A percentile compares a stretch with the other conserved stretches of the same genome.
Conservation (phyloP, 2,113 vertebrate genomes). For the Sciurus niger region DNA sequence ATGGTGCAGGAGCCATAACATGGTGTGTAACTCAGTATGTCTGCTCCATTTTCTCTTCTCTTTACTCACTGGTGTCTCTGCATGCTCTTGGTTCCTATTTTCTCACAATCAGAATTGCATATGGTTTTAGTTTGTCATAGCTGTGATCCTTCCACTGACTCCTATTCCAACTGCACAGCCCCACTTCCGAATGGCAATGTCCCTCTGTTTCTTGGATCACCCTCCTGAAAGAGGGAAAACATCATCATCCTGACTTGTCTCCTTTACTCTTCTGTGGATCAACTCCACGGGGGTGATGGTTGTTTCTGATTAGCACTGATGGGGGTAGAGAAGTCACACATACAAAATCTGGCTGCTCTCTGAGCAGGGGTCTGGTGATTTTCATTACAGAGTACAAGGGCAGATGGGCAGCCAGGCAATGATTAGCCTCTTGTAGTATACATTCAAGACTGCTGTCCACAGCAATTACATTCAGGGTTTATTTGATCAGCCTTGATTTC, state of each 20-base stretch:
- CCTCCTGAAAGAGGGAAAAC: neutral
- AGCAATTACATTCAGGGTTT: slow-evolving; percentile 50
- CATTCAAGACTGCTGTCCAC: slow-evolving; percentile 24
- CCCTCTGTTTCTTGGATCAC: neutral
- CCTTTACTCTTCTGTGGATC: neutral
- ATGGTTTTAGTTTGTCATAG: slow-evolving; percentile 16
- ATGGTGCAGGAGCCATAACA: neutral
- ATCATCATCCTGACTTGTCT: neutral
- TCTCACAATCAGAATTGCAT: neutral
- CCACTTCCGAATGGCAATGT: slow-evolving; percentile 3
- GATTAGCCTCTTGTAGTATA: neutral
- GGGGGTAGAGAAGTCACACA: neutral
- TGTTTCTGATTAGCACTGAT: neutral
- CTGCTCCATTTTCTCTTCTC: neutral
- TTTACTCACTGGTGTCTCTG: too few species aligned
- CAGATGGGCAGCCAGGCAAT: neutral
- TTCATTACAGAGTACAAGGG: neutral
- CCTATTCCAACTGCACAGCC: neutral
- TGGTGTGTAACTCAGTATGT: neutral
- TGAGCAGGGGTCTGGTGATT: neutral
- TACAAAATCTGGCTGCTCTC: slow-evolving; percentile 9
- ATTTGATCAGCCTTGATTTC: slow-evolving; percentile 55
- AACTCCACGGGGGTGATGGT: neutral
- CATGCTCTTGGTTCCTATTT: neutral
- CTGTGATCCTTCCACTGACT: neutral